These are phyloP conservation scores for Ylistrum balloti DNA, from an alignment of 1,140 invertebrate species.

Conservation along the genomic window DNA sequence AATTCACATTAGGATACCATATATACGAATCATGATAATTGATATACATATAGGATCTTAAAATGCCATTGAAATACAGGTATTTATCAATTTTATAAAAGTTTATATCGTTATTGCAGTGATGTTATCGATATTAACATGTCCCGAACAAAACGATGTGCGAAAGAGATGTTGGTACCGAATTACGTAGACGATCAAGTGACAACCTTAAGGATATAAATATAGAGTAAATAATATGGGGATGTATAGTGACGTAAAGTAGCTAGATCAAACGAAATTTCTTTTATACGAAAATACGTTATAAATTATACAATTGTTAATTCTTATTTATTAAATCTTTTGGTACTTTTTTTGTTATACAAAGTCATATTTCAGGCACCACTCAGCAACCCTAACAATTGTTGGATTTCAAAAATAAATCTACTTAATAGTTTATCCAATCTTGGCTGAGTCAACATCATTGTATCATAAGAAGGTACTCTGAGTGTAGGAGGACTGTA, in stretches of 20 bases:
- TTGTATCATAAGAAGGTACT: slow-evolving; percentile 13
- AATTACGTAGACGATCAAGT: neutral
- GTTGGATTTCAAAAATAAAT: neutral
- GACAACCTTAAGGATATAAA: too few species aligned
- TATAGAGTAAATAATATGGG: too few species aligned
- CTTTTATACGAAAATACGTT: neutral
- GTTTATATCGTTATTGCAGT: too few species aligned
- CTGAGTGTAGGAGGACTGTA: neutral
- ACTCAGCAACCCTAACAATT: slow-evolving; percentile 14
- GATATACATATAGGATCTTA: too few species aligned
- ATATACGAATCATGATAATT: too few species aligned
- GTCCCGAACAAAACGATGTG: too few species aligned
- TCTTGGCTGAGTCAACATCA: slow-evolving; percentile 1
- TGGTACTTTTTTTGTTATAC: neutral
- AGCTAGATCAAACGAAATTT: neutral
- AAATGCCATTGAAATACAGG: too few species aligned
- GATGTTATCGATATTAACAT: too few species aligned
- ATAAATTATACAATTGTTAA: neutral
- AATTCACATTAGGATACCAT: too few species aligned
- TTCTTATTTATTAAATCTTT: neutral
- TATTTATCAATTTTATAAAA: too few species aligned
- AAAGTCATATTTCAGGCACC: slow-evolving; percentile 26
- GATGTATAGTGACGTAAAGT: neutral
- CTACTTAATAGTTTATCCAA: slow-evolving; percentile 39
- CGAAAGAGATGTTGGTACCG: too few species aligned